A percentile compares a stretch with the other conserved stretches of the same genome.
Evolutionary conservation across 2,797 vertebrate species (phyloP).

Genomic region (Cyclopterus lumpus): DNA sequence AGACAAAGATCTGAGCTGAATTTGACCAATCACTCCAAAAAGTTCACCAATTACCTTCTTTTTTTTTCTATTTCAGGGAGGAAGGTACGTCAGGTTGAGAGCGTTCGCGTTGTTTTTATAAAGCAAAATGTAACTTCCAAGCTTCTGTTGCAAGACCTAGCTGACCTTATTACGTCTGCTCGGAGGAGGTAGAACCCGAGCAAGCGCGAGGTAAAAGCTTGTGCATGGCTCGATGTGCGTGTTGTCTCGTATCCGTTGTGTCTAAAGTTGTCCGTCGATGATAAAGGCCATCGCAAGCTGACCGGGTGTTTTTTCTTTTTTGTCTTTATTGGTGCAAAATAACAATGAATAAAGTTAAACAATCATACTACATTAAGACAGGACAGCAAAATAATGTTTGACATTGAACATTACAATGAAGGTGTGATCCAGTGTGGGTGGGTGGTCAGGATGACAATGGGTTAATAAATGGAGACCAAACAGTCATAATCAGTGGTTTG

Average conservation of each 20-base stretch:
- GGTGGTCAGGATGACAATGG: not conserved
- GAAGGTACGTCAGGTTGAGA: slow-evolving; percentile 51
- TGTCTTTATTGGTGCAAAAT: not conserved
- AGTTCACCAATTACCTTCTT: not conserved
- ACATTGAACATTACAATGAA: not conserved
- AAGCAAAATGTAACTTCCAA: slow-evolving; percentile 39
- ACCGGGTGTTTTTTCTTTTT: slow-evolving; percentile 4
- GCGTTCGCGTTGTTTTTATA: not conserved
- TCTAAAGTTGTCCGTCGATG: slow-evolving; percentile 34
- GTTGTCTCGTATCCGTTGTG: slow-evolving; percentile 39
- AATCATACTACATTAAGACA: not conserved
- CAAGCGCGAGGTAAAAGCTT: slow-evolving; percentile 58
- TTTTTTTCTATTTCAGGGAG: slow-evolving; percentile 53
- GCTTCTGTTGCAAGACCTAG: slow-evolving; percentile 6
- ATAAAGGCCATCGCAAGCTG: slow-evolving; percentile 10
- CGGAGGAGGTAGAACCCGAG: slow-evolving; percentile 56
- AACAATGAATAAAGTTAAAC: not conserved
- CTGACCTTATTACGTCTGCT: slow-evolving; percentile 73
- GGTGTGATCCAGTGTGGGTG: not conserved
- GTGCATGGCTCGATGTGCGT: slow-evolving; percentile 32
- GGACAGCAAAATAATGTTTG: not conserved
- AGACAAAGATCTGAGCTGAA: not conserved
- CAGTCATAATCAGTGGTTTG: not conserved
- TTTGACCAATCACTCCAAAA: slow-evolving; percentile 8
- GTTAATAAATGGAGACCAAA: not conserved